Percentiles rank a stretch among this genome's conserved stretches.
Evolutionary conservation across 2,888 invertebrate genomes (phyloP).

Genomic region (Myopa tessellatipennis): DNA sequence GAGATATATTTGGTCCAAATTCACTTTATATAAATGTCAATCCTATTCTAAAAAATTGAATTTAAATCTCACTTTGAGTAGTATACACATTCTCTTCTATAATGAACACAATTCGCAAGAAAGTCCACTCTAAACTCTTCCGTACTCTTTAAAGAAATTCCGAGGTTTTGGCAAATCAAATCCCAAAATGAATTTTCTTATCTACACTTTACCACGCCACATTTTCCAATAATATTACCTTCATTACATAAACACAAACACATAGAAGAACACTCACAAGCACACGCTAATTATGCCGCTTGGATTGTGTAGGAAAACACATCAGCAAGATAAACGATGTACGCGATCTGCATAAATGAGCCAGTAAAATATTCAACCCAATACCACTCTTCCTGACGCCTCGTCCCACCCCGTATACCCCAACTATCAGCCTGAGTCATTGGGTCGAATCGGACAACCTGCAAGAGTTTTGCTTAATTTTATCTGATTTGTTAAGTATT

Average conservation of each 20-base stretch:
- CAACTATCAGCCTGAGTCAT: not conserved
- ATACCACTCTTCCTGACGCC: not conserved
- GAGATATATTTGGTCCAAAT: no score
- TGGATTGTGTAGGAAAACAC: no score
- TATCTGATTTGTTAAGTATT: constrained; percentile 49
- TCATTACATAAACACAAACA: not conserved
- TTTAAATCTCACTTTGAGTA: no score
- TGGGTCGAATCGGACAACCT: not conserved
- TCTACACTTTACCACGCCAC: constrained; percentile 38
- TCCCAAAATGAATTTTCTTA: constrained; percentile 20
- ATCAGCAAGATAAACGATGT: not conserved
- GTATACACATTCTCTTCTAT: no score
- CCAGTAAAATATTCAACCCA: constrained; percentile 18
- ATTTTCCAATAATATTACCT: constrained; percentile 33
- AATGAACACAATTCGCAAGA: no score
- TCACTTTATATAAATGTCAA: no score
- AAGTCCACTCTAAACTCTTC: no score
- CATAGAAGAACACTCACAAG: not conserved
- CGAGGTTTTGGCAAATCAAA: no score
- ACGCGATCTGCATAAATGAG: constrained; percentile 17
- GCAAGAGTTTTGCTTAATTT: constrained; percentile 42
- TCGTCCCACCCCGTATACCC: not conserved
- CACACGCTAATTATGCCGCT: no score
- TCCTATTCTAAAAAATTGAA: no score
- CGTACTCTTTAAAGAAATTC: no score